Evolutionary conservation across 2,888 invertebrate genomes (phyloP).

Genomic region (Amphipyra tragopoginis): DNA sequence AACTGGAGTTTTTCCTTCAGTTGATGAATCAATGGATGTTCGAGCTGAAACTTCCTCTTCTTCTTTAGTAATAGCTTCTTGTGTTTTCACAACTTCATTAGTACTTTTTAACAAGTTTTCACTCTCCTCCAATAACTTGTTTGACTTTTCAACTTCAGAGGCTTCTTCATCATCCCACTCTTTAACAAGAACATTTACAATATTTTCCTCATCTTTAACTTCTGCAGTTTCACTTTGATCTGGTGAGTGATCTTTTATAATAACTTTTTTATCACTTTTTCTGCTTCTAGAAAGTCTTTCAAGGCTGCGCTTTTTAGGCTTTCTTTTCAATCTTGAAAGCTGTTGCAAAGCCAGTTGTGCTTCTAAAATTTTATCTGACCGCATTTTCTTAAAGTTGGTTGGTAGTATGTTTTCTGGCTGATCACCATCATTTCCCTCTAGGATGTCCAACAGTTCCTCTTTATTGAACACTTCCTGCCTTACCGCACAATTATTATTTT

Average conservation of each 20-base stretch:
- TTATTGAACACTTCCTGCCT: conserved; percentile 85
- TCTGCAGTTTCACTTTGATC: conserved; percentile 32
- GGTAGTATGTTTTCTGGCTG: conserved; percentile 50
- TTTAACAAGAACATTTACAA: conserved; percentile 88
- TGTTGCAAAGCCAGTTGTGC: conserved; percentile 81
- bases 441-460: conserved; percentile 83
- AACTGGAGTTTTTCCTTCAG: conserved; percentile 66
- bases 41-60: conserved; percentile 61
- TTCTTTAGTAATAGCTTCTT: conserved; percentile 56
- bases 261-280: conserved; percentile 47
- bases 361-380: conserved; percentile 68
- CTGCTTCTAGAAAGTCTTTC: conserved; percentile 53
- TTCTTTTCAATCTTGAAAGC: conserved; percentile 73
- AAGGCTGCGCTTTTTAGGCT: conserved; percentile 53
- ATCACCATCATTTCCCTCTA: conserved; percentile 81
- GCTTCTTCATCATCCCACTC: conserved; percentile 87
- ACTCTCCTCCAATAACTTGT: conserved; percentile 58
- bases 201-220: conserved; percentile 69
- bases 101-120: conserved; percentile 56
- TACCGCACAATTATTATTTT: conserved; percentile 78
- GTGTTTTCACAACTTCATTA: conserved; percentile 56
- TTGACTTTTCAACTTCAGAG: conserved; percentile 63
- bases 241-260: conserved; percentile 30
- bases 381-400: conserved; percentile 50
- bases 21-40: conserved; percentile 67